Conservation (phyloP, 2,888 invertebrate species). For the Cosmopolites sordidus region DNA sequence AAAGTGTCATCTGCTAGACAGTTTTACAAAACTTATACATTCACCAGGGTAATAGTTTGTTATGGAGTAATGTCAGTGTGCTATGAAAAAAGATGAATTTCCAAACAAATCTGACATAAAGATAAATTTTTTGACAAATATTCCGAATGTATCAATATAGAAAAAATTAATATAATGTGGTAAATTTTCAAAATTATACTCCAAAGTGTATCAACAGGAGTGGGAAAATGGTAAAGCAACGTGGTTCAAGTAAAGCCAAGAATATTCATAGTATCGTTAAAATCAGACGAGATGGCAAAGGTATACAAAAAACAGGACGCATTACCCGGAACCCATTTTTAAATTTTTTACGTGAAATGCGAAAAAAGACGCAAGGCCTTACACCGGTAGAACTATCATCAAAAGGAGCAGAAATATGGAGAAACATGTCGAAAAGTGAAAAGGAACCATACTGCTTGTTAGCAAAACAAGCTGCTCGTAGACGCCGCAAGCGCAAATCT, state of each 20-base stretch:
- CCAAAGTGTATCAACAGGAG: not conserved
- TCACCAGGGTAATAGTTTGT: no score
- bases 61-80: not conserved
- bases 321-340: constrained; percentile 26
- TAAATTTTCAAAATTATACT: not conserved
- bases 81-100: not conserved
- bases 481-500: not conserved
- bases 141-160: not conserved
- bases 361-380: constrained; percentile 21
- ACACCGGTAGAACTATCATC: constrained; percentile 17
- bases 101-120: not conserved
- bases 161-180: constrained; percentile 6
- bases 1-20: no score
- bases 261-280: not conserved
- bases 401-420: constrained; percentile 27
- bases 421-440: constrained; percentile 23
- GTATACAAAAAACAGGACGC: constrained; percentile 5
- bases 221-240: constrained; percentile 10
- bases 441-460: constrained; percentile 24
- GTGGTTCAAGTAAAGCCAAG: constrained; percentile 1
- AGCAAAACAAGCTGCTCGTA: constrained; percentile 19
- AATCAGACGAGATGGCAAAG: constrained; percentile 8
- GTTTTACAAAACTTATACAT: no score
- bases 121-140: not conserved
- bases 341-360: constrained; percentile 27